phyloP scores from a whole-genome alignment of 2,797 vertebrate genomes.

The Darevskia nairensis region DNA sequence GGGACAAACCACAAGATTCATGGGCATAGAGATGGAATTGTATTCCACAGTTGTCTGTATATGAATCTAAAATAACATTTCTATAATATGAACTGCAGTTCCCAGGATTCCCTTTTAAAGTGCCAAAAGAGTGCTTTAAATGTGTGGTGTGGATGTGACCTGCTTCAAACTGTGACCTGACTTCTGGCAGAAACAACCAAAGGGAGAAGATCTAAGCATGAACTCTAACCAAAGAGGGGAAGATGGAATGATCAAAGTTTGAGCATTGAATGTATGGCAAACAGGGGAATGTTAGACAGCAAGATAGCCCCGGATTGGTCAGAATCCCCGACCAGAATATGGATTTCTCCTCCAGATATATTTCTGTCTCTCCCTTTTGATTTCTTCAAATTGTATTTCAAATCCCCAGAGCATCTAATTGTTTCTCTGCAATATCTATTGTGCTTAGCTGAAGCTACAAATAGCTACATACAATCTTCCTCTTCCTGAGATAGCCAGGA shows the following conservation, averaged over 20 bases:
- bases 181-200: no score
- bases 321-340: background rate
- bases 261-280: background rate
- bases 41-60: no score
- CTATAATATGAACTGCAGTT: no score
- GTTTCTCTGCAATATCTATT: background rate
- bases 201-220: no score
- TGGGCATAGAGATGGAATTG: no score
- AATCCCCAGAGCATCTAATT: background rate
- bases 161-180: no score
- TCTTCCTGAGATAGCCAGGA: slow-evolving; percentile 17
- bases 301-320: background rate
- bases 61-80: no score
- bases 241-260: background rate
- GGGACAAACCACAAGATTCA: no score
- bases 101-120: no score
- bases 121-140: no score
- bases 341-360: background rate
- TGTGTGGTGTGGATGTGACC: no score
- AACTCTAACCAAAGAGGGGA: background rate
- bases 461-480: background rate
- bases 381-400: background rate
- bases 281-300: background rate
- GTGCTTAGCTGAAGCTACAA: slow-evolving; percentile 33
- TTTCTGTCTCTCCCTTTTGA: background rate